phyloP scores from a whole-genome alignment of 53 echinoderm and acorn worm genomes.

The Mesocentrotus franciscanus region DNA sequence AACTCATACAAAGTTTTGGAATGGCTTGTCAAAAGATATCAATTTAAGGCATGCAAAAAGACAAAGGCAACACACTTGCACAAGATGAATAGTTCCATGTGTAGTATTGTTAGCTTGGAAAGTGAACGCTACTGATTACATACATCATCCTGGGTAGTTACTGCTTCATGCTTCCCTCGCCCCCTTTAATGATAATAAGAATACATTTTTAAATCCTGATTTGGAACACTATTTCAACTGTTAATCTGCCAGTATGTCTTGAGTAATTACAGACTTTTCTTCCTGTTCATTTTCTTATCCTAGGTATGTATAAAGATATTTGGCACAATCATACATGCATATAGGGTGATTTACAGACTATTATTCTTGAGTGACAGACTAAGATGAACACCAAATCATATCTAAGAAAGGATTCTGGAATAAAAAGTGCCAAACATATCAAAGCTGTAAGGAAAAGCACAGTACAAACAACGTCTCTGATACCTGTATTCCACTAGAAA shows the following conservation, averaged over 20 bases:
- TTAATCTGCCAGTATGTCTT: not conserved
- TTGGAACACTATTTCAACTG: not conserved
- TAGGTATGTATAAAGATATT: not conserved
- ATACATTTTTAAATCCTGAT: not conserved
- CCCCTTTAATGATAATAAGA: not conserved
- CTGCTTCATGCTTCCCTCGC: not conserved
- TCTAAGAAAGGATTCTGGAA: not conserved
- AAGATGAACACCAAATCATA: not conserved
- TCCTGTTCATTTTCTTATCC: not conserved
- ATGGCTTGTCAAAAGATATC: not conserved
- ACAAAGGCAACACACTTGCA: slow-evolving; percentile 38
- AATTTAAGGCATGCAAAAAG: slow-evolving; percentile 29
- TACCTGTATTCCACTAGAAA: not conserved
- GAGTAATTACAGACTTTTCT: not conserved
- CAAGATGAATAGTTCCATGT: slow-evolving; percentile 25
- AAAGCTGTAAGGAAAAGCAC: not conserved
- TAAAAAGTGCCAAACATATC: not conserved
- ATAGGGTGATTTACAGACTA: not conserved
- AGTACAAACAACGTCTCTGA: not conserved
- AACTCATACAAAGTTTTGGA: not conserved
- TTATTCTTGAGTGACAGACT: not conserved
- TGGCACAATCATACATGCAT: slow-evolving; percentile 30
- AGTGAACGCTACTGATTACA: not conserved
- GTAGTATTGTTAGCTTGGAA: not conserved
- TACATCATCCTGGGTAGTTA: not conserved